Base-by-base conservation (phyloP, 1,140 invertebrate genomes). In the Ganaspis sp. region DNA sequence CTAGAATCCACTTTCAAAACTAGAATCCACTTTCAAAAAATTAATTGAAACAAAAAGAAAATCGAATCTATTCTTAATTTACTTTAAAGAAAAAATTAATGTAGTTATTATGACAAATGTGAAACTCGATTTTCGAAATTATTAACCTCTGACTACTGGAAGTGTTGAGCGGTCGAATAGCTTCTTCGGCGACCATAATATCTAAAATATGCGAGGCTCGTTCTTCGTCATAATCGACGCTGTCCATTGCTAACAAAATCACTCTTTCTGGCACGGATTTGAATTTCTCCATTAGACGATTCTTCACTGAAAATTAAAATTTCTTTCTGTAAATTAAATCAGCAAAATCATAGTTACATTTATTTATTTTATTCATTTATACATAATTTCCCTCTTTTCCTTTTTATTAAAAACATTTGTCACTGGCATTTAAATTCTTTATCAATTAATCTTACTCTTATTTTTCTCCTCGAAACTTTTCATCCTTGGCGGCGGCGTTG, bases 181-280 rank as follows among this genome's bases (percentile, higher is more conserved):
- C 86, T 84, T 92, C 92, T 78, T 93, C 92, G 71, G 91, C 88
- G 45, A 94, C 90, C 85, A 96, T 95, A 69, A 95, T 95, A 75
- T 93, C 90, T 69, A 97, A 90, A 81, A 97, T 96, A 86, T 96
- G 94, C 78, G 93, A 93, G 6, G 96, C 96, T 76, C 94, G 92
- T 82, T 95, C 94, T 87, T 97, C 95, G 77, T 97, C 95, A 88
- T 94, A 97, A 86, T 95, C 94, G 1, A 96, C 96, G 86, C 96
- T 96, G 84, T 98, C 96, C 82, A 97, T 90, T n/a, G 97, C 97
- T 84, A 97, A 94, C 6, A 94, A 91, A 29, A 97, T 94, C 5
- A 98, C 94, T 80, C 95, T 93, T 82, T 97, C 96, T 8, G 95
- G 94, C 38, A 97, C 93, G 54, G 93, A 93, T 70, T 93, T 93